These are phyloP conservation scores for Lathamus discolor DNA, from an alignment of 2,113 vertebrate genomes.

Conservation along the genomic window DNA sequence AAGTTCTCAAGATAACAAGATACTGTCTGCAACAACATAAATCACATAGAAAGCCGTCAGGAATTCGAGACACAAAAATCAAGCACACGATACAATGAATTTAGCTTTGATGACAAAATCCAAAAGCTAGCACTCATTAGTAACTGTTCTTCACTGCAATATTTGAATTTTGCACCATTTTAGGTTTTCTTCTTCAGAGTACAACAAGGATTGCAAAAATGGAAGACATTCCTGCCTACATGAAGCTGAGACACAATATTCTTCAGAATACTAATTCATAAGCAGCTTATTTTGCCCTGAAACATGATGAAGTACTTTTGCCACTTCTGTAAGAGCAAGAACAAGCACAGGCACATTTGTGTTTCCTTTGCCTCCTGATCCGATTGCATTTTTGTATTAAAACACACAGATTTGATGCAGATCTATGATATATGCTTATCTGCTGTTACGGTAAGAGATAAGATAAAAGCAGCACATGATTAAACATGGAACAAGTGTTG, in stretches of 20 bases:
- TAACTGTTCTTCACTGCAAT: background rate
- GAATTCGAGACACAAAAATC: background rate
- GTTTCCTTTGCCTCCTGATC: constrained; percentile 9
- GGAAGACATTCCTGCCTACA: constrained; percentile 26
- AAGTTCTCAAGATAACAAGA: constrained; percentile 62
- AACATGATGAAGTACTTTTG: constrained; percentile 27
- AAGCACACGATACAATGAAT: background rate
- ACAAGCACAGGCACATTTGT: background rate
- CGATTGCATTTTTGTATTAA: background rate
- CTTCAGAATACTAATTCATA: constrained; percentile 64
- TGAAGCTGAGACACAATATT: constrained; percentile 64
- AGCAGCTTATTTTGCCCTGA: constrained; percentile 46
- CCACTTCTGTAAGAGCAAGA: background rate
- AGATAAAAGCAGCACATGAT: constrained; percentile 27
- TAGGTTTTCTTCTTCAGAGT: background rate
- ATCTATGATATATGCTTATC: constrained; percentile 4
- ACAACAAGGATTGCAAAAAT: constrained; percentile 27
- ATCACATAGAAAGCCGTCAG: constrained; percentile 49
- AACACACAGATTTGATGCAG: background rate
- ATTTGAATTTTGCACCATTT: constrained; percentile 22
- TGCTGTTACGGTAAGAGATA: background rate
- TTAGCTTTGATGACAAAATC: background rate
- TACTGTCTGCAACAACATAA: constrained; percentile 32
- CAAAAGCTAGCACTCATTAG: background rate
- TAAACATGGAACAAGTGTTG: constrained; percentile 39